Conservation (phyloP, 2,797 vertebrate species). For the Thalassophryne amazonica region DNA sequence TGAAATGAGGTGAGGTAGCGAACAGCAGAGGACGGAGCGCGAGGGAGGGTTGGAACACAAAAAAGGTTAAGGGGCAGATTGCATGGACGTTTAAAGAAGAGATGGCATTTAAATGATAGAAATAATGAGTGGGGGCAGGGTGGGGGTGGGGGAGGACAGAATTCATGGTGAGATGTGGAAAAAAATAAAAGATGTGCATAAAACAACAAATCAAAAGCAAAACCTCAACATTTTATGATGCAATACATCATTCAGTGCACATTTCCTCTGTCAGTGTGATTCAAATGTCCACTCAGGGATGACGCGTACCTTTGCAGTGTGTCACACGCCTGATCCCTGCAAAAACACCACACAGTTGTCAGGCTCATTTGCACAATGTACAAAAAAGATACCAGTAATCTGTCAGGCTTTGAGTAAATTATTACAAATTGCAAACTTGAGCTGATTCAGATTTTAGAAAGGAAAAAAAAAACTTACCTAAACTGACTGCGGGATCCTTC, state of each 20-base stretch:
- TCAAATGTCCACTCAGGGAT: too few relatives aligned
- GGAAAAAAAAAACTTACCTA: conserved; percentile 76
- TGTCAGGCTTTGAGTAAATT: not conserved
- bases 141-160: conserved; percentile 32
- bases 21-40: not conserved
- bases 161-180: conserved; percentile 65
- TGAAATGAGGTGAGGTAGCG: conserved; percentile 56
- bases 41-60: not conserved
- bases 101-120: not conserved
- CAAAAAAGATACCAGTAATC: not conserved
- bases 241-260: not conserved
- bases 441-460: too few relatives aligned
- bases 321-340: conserved; percentile 91
- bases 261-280: too few relatives aligned
- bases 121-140: not conserved
- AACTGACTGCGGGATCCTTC: conserved; percentile 84
- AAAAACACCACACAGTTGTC: conserved; percentile 74
- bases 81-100: conserved; percentile 1
- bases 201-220: conserved; percentile 37
- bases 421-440: too few relatives aligned
- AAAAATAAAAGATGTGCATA: conserved; percentile 37
- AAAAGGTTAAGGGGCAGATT: not conserved
- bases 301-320: conserved; percentile 96
- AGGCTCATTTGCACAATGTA: conserved; percentile 46
- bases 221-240: not conserved